Evolutionary conservation across 2,797 vertebrate species (phyloP).

Genomic region (Kryptopterus vitreolus): DNA sequence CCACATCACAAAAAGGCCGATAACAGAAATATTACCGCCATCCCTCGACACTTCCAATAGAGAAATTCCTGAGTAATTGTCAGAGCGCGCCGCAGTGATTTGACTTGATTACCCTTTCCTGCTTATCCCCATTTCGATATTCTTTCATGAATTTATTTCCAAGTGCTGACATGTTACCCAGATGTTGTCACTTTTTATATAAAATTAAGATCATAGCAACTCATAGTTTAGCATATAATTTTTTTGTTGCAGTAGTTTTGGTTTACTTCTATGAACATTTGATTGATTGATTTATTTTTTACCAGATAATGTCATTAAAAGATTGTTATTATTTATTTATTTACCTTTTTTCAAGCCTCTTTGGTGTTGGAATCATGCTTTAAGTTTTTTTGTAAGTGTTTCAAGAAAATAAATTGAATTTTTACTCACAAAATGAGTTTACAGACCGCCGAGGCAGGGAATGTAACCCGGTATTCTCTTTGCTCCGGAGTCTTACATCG

Average conservation of each 20-base stretch:
- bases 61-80: conserved; percentile 89
- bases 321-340: background rate
- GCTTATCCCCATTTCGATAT: conserved; percentile 52
- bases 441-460: background rate
- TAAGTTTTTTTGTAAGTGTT: background rate
- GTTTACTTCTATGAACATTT: background rate
- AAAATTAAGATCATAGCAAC: background rate
- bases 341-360: background rate
- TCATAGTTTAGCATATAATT: background rate
- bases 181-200: conserved; percentile 37
- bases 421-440: background rate
- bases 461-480: conserved; percentile 7
- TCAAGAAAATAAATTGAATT: background rate
- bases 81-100: conserved; percentile 71
- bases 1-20: conserved; percentile 79
- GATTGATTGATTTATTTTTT: no score
- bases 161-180: conserved; percentile 55
- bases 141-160: conserved; percentile 54
- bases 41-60: conserved; percentile 84
- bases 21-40: conserved; percentile 80
- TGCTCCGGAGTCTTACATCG: conserved; percentile 36
- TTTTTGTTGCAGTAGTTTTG: background rate
- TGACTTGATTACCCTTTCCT: conserved; percentile 52
- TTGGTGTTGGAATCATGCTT: background rate
- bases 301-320: no score